Base-by-base conservation (phyloP, 2,113 vertebrate genomes). In the Corythornis vintsioides region DNA sequence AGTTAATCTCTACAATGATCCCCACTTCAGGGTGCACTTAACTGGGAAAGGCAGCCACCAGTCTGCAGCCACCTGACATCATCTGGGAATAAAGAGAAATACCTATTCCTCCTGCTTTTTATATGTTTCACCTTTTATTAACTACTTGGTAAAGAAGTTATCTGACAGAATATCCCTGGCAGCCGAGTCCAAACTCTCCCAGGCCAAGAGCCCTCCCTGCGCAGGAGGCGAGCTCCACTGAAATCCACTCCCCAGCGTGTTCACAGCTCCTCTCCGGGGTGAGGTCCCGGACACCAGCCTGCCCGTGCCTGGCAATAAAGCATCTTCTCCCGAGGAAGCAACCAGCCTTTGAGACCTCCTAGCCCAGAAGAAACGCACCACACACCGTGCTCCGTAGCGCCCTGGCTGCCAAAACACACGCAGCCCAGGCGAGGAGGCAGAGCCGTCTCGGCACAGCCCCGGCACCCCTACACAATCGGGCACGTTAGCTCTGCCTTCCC, bases 371-470 rank as follows among this genome's bases (percentile, higher is more conserved):
- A 42, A 31, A 17, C 1, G 4, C 10, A 3, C 9, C 6, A 1
- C 5, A 5, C 53, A 2, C 0, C 14, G 3, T 2, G 33, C 73
- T 14, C 63, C 11, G 7, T 2, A 2, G 19, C 3, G 13, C 22
- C 28, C 24, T 2, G 25, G 24, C 57, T 17, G 38, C 35, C 2
- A 42, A 6, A 2, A 52, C 12, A 6, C 61, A 2, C 10, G 6
- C 61, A 7, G 78, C 40, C 19, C 55, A 1, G n/a, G 19, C 3
- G 1, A 60, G 24, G 40, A 35, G 64, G 31, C 86, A 11, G 70
- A 55, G 55, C 31, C 5, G 17, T 28, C 64, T 5, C 29, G 13
- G 60, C 38, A 2, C 38, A 11, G 42, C 53, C 14, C 33, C 1
- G 73, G 10, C 52, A 4, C n/a, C 45, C 7, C 7, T 14, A 11